phyloP scores from a whole-genome alignment of 2,113 vertebrate genomes.

The Zosterops pallidus region DNA sequence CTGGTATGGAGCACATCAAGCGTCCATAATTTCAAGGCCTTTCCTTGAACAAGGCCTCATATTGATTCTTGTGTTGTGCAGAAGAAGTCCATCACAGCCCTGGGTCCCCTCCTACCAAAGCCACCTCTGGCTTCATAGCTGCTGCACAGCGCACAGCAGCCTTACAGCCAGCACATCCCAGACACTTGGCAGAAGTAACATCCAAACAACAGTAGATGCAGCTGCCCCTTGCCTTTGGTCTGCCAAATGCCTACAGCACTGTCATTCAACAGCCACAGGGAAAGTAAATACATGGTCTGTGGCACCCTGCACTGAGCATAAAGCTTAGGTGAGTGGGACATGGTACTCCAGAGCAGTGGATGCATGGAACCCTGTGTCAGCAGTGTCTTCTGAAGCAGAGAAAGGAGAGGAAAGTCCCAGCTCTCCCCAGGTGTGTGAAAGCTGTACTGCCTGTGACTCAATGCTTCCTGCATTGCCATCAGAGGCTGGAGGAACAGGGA shows the following conservation, averaged over 20 bases:
- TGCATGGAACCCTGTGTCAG: neutral
- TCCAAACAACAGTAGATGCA: fast-evolving
- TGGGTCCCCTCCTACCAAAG: neutral
- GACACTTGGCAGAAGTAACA: neutral
- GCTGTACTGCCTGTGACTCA: neutral
- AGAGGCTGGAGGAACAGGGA: neutral
- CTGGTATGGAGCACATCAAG: neutral
- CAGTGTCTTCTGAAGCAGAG: neutral
- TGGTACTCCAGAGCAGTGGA: neutral
- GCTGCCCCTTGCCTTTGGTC: neutral
- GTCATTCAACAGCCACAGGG: neutral
- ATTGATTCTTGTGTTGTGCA: neutral
- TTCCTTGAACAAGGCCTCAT: neutral
- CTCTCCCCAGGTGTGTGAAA: neutral
- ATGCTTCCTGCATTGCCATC: neutral
- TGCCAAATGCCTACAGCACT: neutral
- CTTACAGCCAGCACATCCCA: neutral
- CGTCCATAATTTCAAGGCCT: neutral
- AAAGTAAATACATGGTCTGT: neutral
- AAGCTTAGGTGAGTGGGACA: neutral
- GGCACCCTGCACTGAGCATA: neutral
- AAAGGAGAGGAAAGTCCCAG: neutral
- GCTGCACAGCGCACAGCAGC: neutral
- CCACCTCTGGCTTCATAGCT: neutral
- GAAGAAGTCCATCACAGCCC: neutral